Percentiles rank a stretch among this genome's conserved stretches.
These are phyloP conservation scores for Agriotes lineatus DNA, from an alignment of 2,888 invertebrate species.

Conservation along the genomic window DNA sequence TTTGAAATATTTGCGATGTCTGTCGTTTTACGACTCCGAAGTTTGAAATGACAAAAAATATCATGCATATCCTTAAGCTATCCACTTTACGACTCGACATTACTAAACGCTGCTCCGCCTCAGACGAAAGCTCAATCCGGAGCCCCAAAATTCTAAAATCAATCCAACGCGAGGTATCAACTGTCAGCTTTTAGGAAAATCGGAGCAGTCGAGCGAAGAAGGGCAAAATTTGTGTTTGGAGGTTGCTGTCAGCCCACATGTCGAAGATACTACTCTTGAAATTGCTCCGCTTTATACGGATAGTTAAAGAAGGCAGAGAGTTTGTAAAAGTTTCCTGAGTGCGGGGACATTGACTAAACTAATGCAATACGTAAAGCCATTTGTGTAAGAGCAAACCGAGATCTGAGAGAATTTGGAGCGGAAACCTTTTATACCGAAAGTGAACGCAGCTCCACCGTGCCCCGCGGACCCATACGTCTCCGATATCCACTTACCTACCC, in stretches of 20 bases:
- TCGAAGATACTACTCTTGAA: conserved; percentile 30
- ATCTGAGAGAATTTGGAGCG: conserved; percentile 49
- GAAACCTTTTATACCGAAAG: conserved; percentile 59
- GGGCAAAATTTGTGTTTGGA: not conserved
- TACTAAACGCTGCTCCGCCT: too few species aligned
- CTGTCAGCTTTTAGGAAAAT: too few species aligned
- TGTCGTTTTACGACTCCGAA: too few species aligned
- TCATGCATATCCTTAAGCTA: too few species aligned
- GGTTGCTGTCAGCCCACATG: conserved; percentile 5
- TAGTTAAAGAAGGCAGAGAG: conserved; percentile 46
- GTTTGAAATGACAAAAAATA: too few species aligned
- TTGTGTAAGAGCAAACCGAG: conserved; percentile 52
- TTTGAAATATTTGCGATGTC: too few species aligned
- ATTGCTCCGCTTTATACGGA: conserved; percentile 45
- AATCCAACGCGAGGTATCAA: too few species aligned
- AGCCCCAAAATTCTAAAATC: too few species aligned
- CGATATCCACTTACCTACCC: conserved; percentile 42
- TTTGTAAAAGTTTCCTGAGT: conserved; percentile 48
- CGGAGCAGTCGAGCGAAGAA: not conserved
- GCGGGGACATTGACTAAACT: conserved; percentile 48
- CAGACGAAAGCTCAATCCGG: too few species aligned
- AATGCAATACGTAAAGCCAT: conserved; percentile 51
- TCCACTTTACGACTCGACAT: too few species aligned
- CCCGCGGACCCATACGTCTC: conserved; percentile 42
- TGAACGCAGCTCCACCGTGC: conserved; percentile 40